These are phyloP conservation scores for Drosophila parthenogenetica DNA, from an alignment of 2,888 invertebrate genomes.

Conservation along the genomic window DNA sequence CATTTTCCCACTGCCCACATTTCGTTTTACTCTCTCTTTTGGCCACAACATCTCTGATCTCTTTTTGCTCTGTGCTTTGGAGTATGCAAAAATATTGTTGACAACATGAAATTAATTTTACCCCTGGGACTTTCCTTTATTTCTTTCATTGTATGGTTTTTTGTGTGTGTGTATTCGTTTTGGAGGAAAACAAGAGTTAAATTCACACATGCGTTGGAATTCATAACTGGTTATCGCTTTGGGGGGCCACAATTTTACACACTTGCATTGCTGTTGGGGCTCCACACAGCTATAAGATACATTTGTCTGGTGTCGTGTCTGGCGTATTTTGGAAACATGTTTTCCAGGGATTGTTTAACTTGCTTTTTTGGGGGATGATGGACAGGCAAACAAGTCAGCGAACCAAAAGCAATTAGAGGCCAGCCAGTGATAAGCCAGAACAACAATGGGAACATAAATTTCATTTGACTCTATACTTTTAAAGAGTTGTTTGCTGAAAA, in stretches of 20 bases:
- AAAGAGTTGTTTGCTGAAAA: conserved; percentile 7
- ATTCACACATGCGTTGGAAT: conserved; percentile 57
- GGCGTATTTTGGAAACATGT: conserved; percentile 28
- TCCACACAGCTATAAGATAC: conserved; percentile 15
- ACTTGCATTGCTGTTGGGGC: conserved; percentile 15
- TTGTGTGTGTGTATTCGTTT: conserved; percentile 6
- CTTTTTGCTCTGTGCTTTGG: conserved; percentile 25
- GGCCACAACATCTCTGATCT: conserved; percentile 4
- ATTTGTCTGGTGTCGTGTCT: conserved; percentile 37
- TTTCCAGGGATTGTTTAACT: conserved; percentile 8
- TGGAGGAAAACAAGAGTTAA: conserved; percentile 30
- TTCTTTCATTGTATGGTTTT: background rate
- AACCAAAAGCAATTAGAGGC: conserved; percentile 59
- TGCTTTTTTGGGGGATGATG: background rate
- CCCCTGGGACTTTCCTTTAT: conserved; percentile 44
- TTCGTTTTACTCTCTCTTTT: conserved; percentile 1
- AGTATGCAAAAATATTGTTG: conserved; percentile 66
- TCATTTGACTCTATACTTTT: conserved; percentile 33
- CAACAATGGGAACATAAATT: conserved; percentile 24
- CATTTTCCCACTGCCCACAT: background rate
- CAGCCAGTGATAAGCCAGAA: conserved; percentile 48
- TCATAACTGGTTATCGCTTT: conserved; percentile 46
- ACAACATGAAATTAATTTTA: conserved; percentile 71
- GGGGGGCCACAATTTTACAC: conserved; percentile 20
- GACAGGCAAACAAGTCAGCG: conserved; percentile 32